phyloP scores from a whole-genome alignment of 2,888 invertebrate genomes.

The Auanema freiburgensis region DNA sequence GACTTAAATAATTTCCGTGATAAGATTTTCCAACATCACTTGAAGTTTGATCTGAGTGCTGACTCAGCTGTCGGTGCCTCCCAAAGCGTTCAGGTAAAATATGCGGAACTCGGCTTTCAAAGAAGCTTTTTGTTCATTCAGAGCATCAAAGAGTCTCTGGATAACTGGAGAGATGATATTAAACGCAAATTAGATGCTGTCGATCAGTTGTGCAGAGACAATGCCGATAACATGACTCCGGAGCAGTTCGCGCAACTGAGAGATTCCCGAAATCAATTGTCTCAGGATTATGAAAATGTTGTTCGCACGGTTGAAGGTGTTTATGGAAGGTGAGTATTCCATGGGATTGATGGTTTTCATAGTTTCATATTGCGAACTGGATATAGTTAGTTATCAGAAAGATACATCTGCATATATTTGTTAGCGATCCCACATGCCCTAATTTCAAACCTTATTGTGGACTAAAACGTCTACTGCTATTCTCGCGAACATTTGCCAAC shows the following conservation, averaged over 20 bases:
- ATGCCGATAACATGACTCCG: constrained; percentile 85
- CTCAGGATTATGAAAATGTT: constrained; percentile 50
- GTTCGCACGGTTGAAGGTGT: constrained; percentile 44
- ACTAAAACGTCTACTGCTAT: background rate
- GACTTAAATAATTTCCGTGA: constrained; percentile 34
- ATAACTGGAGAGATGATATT: constrained; percentile 42
- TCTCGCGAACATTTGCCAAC: background rate
- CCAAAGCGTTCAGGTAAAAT: constrained; percentile 36
- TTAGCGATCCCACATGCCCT: background rate
- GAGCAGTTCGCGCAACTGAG: constrained; percentile 82
- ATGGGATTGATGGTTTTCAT: background rate
- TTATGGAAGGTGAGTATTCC: constrained; percentile 27
- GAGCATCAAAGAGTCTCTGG: constrained; percentile 42
- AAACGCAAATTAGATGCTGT: constrained; percentile 40
- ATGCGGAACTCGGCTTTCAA: background rate
- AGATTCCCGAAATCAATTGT: constrained; percentile 46
- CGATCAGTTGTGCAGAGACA: constrained; percentile 65
- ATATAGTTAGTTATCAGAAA: background rate
- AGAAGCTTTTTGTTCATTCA: constrained; percentile 11
- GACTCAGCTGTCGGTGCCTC: constrained; percentile 33
- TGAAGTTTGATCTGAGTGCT: constrained; percentile 36
- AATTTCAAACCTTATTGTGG: background rate
- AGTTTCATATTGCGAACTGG: background rate
- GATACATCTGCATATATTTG: background rate
- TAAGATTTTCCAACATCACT: constrained; percentile 38